phyloP scores from a whole-genome alignment of 2,113 vertebrate genomes.

The Lasiurus borealis region DNA sequence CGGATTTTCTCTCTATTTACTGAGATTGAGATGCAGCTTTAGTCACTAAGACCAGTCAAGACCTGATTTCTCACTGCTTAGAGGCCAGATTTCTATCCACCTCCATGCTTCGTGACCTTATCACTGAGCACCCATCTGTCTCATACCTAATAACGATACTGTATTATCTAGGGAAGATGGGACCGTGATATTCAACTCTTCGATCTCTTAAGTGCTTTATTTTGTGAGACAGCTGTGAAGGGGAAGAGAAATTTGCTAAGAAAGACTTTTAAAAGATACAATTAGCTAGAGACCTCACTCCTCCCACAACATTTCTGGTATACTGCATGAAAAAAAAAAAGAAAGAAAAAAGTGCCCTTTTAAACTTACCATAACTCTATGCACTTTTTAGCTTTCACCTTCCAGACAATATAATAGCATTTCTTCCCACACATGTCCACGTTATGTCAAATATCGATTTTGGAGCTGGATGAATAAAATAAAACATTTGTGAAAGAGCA shows the following conservation, averaged over 20 bases:
- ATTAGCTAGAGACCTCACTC: conserved; percentile 51
- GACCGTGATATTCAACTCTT: conserved; percentile 56
- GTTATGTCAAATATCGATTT: conserved; percentile 70
- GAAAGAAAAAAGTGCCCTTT: background rate
- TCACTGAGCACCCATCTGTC: background rate
- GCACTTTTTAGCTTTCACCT: conserved; percentile 64
- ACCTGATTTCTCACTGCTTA: background rate
- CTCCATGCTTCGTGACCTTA: background rate
- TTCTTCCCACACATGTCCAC: conserved; percentile 54
- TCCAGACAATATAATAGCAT: conserved; percentile 40
- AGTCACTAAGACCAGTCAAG: background rate
- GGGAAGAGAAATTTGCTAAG: conserved; percentile 32
- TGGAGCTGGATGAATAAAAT: conserved; percentile 69
- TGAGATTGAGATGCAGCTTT: background rate
- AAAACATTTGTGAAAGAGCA: conserved; percentile 72
- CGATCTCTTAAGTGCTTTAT: background rate
- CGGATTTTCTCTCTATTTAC: conserved; percentile 23
- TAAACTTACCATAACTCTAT: conserved; percentile 49
- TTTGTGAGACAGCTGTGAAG: conserved; percentile 42
- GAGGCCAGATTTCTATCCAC: background rate
- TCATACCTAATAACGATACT: background rate
- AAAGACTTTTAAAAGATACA: conserved; percentile 46
- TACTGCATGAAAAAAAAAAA: no score
- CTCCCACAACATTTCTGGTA: background rate
- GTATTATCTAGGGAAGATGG: background rate